Evolutionary conservation across 2,797 vertebrate species (phyloP).

Genomic region (Fratercula arctica): DNA sequence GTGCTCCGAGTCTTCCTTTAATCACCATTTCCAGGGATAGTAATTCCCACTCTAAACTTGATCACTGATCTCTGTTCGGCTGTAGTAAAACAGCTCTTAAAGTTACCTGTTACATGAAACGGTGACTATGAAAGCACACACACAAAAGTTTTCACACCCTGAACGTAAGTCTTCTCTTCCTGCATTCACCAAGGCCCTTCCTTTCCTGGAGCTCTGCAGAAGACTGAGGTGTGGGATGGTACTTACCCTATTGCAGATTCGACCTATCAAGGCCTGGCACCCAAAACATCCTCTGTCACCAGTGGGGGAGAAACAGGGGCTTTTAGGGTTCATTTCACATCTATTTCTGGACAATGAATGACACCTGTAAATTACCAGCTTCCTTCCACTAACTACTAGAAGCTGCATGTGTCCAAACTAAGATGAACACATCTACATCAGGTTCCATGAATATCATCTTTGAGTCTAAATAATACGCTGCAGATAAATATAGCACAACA

Average conservation of each 20-base stretch:
- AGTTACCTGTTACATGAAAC: background rate
- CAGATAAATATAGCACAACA: background rate
- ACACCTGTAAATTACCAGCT: background rate
- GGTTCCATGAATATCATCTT: background rate
- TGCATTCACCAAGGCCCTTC: background rate
- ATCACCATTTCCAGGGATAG: background rate
- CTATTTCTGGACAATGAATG: background rate
- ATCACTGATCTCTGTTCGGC: background rate
- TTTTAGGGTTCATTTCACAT: background rate
- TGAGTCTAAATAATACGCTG: background rate
- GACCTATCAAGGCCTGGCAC: fast-evolving
- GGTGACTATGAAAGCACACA: background rate
- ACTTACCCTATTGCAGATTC: background rate
- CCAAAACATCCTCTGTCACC: background rate
- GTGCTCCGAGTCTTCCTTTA: background rate
- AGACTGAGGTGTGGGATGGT: background rate
- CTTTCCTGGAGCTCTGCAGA: background rate
- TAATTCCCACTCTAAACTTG: background rate
- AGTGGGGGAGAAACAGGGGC: background rate
- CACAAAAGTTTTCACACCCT: background rate
- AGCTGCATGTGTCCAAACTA: background rate
- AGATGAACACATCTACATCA: background rate
- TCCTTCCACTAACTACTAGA: background rate
- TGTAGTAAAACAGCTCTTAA: background rate
- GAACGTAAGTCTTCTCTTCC: background rate